Evolutionary conservation across 2,797 vertebrate genomes (phyloP), one percentile per base, ranked within the genome.

Genomic region (Cetoscarus ocellatus): DNA sequence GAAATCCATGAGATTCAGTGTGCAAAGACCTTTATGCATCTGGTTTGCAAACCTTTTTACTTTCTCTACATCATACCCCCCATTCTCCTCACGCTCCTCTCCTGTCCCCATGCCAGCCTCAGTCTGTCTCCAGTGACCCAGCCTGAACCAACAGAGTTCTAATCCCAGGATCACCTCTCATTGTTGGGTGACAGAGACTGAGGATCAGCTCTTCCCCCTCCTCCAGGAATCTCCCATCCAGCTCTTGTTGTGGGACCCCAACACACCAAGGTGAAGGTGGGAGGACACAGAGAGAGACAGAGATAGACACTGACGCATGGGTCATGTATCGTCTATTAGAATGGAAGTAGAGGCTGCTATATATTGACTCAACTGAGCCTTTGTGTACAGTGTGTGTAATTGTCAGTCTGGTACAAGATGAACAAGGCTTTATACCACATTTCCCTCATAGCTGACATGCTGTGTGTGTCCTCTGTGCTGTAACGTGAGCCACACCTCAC

Each of bases 131-230:
- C 79, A 77, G 39, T 17, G 61, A 88, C 84, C 91, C 86, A 80
- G 88, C 82, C 91, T 92, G 91, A 89, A 85, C 84, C 15, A 73
- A 86, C 92, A 91, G 75, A 84, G 75, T 50, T 13, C 73, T 88
- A 91, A 93, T 93, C 87, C 87, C 55, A 44, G 89, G 88, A 92
- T 91, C 89, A 89, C 71, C 75, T 87, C 87, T 79, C 82, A 80
- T 74, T 60, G 57, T 76, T 74, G 77, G 73, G 82, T 83, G 79
- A 89, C 79, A 84, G 85, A 78, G 75, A 77, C 72, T 43, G 38
- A 69, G 53, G 82, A 88, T 88, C 86, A 80, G 54, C 44, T 55
- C 40, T 67, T 42, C 69, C 73, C 50, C 49, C 64, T 50, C 68
- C 49, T 79, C 78, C 53, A 73, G 76, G 79, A 91, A 86, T 87